Evolutionary conservation across 2,888 invertebrate species (phyloP).

Genomic region (Xylota segnis): DNA sequence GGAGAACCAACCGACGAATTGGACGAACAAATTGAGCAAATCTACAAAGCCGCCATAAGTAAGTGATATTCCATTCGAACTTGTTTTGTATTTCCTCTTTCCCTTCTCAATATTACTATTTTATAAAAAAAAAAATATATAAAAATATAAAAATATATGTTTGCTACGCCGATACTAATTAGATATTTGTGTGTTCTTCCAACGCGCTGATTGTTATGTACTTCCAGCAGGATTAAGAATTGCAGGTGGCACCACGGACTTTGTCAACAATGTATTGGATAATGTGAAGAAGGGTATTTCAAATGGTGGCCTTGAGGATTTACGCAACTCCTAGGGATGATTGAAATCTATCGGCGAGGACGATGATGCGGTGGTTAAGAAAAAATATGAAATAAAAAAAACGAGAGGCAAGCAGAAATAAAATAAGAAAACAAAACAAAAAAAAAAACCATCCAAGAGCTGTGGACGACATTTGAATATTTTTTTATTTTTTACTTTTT

Average conservation of each 20-base stretch:
- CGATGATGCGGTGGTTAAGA: constrained; percentile 51
- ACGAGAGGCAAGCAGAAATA: constrained; percentile 71
- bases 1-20: constrained; percentile 86
- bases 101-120: constrained; percentile 1
- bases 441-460: constrained; percentile 43
- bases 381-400: constrained; percentile 31
- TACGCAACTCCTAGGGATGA: constrained; percentile 84
- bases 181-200: constrained; percentile 56
- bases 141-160: background rate
- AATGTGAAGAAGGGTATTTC: constrained; percentile 92
- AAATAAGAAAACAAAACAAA: constrained; percentile 58
- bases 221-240: constrained; percentile 90
- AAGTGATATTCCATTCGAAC: constrained; percentile 72
- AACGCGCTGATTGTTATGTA: constrained; percentile 62
- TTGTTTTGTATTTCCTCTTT: background rate
- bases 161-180: constrained; percentile 56
- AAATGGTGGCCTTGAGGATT: constrained; percentile 91
- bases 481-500: constrained; percentile 8
- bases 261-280: constrained; percentile 95
- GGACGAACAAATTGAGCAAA: constrained; percentile 89
- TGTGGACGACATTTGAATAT: constrained; percentile 28
- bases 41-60: constrained; percentile 84
- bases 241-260: constrained; percentile 96
- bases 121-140: too few relatives aligned
- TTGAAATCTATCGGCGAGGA: constrained; percentile 64